A percentile compares a stretch with the other conserved stretches of the same genome.
Evolutionary conservation across 2,888 invertebrate species (phyloP).

Genomic region (Mycalesis mineus): DNA sequence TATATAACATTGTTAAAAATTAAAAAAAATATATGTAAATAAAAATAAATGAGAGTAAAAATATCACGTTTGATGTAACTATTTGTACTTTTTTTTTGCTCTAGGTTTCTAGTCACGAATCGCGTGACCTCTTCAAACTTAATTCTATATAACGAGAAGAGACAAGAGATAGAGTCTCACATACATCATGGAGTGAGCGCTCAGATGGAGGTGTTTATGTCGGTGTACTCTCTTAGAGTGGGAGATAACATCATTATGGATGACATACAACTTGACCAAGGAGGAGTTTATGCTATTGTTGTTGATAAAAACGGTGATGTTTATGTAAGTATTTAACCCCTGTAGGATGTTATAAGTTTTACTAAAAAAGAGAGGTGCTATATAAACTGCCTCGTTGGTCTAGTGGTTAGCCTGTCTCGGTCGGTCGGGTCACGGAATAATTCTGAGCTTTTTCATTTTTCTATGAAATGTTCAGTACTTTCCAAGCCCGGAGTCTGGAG

Average conservation of each 20-base stretch:
- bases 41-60: no score
- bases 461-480: no score
- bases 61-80: no score
- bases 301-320: conserved; percentile 35
- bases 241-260: conserved; percentile 31
- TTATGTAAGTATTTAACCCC: conserved; percentile 49
- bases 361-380: no score
- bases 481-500: no score
- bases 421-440: no score
- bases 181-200: conserved; percentile 37
- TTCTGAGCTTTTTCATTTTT: no score
- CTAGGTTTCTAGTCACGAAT: conserved; percentile 42
- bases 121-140: conserved; percentile 35
- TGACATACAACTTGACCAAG: conserved; percentile 43
- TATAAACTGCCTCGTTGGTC: no score
- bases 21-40: no score
- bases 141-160: conserved; percentile 43
- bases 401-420: no score
- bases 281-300: conserved; percentile 53
- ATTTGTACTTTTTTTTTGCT: conserved; percentile 25
- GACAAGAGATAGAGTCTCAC: conserved; percentile 42
- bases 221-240: conserved; percentile 42
- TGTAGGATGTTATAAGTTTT: no score
- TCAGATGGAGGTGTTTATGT: conserved; percentile 51
- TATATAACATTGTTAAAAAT: no score